These are phyloP conservation scores for Falco rusticolus DNA, from an alignment of 2,797 vertebrate genomes.

Conservation along the genomic window DNA sequence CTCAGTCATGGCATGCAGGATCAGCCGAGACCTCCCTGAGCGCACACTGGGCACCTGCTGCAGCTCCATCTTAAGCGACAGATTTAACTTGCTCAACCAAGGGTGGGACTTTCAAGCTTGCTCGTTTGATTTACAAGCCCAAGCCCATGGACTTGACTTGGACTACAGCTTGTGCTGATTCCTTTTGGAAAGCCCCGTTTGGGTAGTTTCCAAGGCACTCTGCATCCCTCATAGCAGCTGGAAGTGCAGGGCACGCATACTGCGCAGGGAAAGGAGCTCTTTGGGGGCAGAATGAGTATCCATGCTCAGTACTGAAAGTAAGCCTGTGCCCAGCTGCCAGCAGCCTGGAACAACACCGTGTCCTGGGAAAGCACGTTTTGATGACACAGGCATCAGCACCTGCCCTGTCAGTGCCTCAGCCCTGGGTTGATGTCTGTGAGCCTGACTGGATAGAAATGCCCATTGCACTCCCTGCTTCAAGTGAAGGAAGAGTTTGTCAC, in stretches of 20 bases:
- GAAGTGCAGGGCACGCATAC: fast-evolving
- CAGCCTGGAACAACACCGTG: fast-evolving
- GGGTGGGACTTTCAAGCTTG: not conserved
- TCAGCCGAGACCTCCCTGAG: not conserved
- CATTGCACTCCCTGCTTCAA: not conserved
- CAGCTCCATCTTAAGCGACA: not conserved
- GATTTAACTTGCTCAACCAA: too few species aligned
- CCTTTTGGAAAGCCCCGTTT: not conserved
- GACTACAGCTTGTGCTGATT: not conserved
- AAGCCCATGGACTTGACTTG: not conserved
- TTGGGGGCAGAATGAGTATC: fast-evolving
- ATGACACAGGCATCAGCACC: not conserved
- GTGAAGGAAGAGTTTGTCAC: not conserved
- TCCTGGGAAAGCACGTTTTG: not conserved
- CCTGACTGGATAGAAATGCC: not conserved
- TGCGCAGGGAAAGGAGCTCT: not conserved
- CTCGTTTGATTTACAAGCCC: not conserved
- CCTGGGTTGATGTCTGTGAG: not conserved
- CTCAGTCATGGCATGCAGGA: not conserved
- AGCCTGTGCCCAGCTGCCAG: not conserved
- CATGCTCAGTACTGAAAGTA: fast-evolving
- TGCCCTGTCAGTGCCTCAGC: not conserved
- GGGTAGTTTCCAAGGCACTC: not conserved
- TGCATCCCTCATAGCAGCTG: fast-evolving
- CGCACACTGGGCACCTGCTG: fast-evolving